These are phyloP conservation scores for Bhutanitis thaidina DNA, from an alignment of 2,888 invertebrate species.

Conservation along the genomic window DNA sequence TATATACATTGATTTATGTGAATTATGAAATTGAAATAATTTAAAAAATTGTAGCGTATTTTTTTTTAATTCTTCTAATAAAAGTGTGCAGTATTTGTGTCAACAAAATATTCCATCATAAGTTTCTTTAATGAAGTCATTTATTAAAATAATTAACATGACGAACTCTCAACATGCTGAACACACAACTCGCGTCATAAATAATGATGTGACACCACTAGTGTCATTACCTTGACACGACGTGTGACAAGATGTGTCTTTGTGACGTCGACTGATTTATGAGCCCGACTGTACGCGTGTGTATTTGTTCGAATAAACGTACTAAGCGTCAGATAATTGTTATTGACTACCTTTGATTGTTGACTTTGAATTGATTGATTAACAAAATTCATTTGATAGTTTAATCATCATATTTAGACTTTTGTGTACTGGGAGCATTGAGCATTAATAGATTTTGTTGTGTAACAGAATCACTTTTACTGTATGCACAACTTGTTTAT, in stretches of 20 bases:
- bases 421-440: no score
- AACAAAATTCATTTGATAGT: constrained; percentile 1
- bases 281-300: constrained; percentile 14
- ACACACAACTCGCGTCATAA: neutral
- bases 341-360: constrained; percentile 5
- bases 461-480: no score
- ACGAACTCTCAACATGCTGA: neutral
- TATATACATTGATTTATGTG: no score
- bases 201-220: constrained; percentile 12
- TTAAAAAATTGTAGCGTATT: no score
- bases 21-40: no score
- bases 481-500: no score
- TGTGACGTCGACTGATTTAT: constrained; percentile 18
- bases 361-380: constrained; percentile 12
- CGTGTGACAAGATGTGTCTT: constrained; percentile 12
- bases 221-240: constrained; percentile 15
- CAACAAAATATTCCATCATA: neutral
- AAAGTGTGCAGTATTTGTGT: no score
- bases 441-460: no score
- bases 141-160: constrained; percentile 15
- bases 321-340: constrained; percentile 7
- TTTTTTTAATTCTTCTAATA: no score
- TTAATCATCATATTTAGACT: no score
- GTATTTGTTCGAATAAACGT: constrained; percentile 15
- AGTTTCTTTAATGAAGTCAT: constrained; percentile 8